Percentiles rank a stretch among this genome's conserved stretches.
phyloP scores from a whole-genome alignment of 2,797 vertebrate genomes.

The Amniataba percoides region DNA sequence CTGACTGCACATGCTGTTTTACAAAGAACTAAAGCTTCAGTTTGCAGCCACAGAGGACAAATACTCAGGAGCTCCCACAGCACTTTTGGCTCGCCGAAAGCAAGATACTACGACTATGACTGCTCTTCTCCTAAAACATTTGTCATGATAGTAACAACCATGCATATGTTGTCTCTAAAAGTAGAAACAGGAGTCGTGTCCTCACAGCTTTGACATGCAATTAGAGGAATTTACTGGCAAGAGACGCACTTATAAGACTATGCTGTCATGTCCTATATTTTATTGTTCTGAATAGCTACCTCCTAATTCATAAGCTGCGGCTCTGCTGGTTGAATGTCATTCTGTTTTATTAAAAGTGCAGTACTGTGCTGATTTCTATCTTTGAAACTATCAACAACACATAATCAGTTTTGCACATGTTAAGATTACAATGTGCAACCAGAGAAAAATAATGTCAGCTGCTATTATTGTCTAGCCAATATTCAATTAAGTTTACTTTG shows the following conservation, averaged over 20 bases:
- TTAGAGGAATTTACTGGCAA: background rate
- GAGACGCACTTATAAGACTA: background rate
- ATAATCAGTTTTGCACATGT: slow-evolving; percentile 8
- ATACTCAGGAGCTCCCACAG: background rate
- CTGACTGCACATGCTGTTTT: background rate
- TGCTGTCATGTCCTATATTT: background rate
- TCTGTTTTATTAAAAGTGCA: background rate
- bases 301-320: no score
- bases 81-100: background rate
- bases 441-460: slow-evolving; percentile 5
- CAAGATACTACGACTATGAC: background rate
- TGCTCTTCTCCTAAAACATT: background rate
- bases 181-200: background rate
- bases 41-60: no score
- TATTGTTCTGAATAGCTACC: no score
- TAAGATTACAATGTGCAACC: slow-evolving; percentile 6
- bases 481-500: background rate
- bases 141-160: background rate
- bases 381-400: background rate
- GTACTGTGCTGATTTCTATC: background rate
- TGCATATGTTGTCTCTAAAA: background rate
- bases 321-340: background rate
- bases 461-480: background rate
- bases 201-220: background rate
- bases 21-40: background rate